Base-by-base conservation (phyloP, 2,888 invertebrate genomes). In the Rhamnusium bicolor region DNA sequence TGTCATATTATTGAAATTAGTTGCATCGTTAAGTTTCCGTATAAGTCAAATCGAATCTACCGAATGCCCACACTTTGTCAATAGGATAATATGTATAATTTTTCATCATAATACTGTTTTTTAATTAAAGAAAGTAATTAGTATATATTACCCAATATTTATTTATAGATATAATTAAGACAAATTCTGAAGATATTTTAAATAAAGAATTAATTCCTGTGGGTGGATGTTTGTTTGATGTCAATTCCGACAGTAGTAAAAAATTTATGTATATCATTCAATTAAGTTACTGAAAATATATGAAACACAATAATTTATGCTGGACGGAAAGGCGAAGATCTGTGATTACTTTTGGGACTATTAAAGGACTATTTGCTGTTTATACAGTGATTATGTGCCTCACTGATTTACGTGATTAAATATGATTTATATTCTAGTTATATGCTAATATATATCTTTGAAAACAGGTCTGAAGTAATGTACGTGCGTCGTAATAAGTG, bases 1-100 rank as follows among this genome's bases (percentile, higher is more conserved):
- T 61, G 71, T 71, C 71, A 61, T 27, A 66, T 71, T 71, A 66
- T 66, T 49, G 51, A 71, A 66, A 66, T 71, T 66, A 71, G 71
- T 51, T 58, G 56, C 66, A 71, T 58, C 71, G 71, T 71, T 71
- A 66, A 60, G 29, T 71, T 66, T 66, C 71, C 71, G 46, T 66
- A 71, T 60, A 66, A 71, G 71, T 66, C 56, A 67, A 71, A 66
- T 66, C 49, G 65, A 67, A 61, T 60, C 14, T 54, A 21, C 40
- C 24, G 62, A n/a, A 53, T 62, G 58, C 56, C 71, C 71, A 63
- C 63, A 63, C 56, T 65, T 65, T 65, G 71, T 63, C 71, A 54
- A 71, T 69, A 53, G 40, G 47, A 49, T 60, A 27, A n/a, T 53
- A 51, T 61, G 51, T 51, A 47, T 62, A 69, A 69, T 69, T 51